Evolutionary conservation across 1,140 invertebrate species (phyloP).

Genomic region (Calephelis nemesis): DNA sequence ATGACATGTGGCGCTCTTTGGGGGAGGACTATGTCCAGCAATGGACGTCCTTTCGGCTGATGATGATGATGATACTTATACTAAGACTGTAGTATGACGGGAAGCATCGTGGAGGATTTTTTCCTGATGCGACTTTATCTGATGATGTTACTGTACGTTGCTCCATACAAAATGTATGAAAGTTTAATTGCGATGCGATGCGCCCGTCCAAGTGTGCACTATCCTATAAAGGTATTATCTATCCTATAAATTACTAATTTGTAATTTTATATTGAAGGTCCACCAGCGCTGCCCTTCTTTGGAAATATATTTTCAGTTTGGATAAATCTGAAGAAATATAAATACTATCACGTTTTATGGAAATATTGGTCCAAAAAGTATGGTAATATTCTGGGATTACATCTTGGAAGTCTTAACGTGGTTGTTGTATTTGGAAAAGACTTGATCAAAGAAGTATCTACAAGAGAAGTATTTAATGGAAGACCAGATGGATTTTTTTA

Average conservation of each 20-base stretch:
- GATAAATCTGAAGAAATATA: constrained; percentile 45
- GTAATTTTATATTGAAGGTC: constrained; percentile 49
- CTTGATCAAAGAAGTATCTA: constrained; percentile 81
- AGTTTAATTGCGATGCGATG: no score
- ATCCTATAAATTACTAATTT: background rate
- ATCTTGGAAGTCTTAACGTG: constrained; percentile 80
- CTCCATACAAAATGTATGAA: no score
- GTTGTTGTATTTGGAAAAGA: constrained; percentile 83
- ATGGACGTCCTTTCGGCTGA: no score
- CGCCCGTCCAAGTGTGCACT: no score
- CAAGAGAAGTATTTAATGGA: constrained; percentile 83
- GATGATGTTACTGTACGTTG: no score
- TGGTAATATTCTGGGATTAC: constrained; percentile 83
- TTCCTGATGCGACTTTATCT: no score
- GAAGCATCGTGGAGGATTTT: no score
- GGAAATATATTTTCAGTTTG: constrained; percentile 58
- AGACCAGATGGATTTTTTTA: constrained; percentile 86
- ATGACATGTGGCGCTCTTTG: no score
- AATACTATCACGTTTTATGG: constrained; percentile 59
- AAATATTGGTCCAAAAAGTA: constrained; percentile 71
- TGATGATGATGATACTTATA: no score
- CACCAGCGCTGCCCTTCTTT: constrained; percentile 49
- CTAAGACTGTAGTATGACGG: no score
- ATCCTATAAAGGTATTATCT: no score
- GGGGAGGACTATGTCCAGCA: no score